Evolutionary conservation across 2,113 vertebrate genomes (phyloP).

Genomic region (Ptyas mucosa): DNA sequence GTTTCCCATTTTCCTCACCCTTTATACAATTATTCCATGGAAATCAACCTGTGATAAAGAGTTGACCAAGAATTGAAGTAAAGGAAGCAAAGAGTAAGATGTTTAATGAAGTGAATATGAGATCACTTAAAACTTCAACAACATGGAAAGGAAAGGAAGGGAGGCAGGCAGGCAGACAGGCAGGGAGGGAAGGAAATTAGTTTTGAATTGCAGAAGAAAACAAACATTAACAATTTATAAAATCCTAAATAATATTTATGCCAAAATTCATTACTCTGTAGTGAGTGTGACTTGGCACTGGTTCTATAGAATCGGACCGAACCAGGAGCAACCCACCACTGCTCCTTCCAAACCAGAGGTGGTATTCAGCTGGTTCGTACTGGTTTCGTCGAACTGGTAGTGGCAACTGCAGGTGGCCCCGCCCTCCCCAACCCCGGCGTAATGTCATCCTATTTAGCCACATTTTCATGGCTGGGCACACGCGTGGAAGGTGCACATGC

Average conservation of each 20-base stretch:
- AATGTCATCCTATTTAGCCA: too few relatives aligned
- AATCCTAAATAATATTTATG: background rate
- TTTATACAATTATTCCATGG: background rate
- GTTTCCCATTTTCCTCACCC: background rate
- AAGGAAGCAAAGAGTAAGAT: background rate
- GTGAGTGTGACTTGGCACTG: background rate
- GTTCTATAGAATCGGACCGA: background rate
- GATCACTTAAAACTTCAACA: background rate
- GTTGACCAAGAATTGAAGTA: background rate
- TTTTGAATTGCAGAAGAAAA: background rate
- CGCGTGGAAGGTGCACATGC: rapidly evolving
- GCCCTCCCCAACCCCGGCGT: too few relatives aligned
- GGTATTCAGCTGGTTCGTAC: too few relatives aligned
- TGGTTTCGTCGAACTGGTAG: too few relatives aligned
- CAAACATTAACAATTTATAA: background rate
- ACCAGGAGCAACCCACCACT: too few relatives aligned
- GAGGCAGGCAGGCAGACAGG: background rate
- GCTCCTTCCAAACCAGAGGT: background rate
- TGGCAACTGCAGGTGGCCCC: too few relatives aligned
- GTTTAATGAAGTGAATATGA: background rate
- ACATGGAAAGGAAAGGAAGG: background rate
- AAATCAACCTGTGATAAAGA: background rate
- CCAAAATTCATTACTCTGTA: background rate
- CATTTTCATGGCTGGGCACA: too few relatives aligned
- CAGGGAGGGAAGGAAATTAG: background rate